A percentile compares a stretch with the other conserved stretches of the same genome.
phyloP scores from a whole-genome alignment of 1,140 invertebrate species.

The Drosophila quadrilineata region DNA sequence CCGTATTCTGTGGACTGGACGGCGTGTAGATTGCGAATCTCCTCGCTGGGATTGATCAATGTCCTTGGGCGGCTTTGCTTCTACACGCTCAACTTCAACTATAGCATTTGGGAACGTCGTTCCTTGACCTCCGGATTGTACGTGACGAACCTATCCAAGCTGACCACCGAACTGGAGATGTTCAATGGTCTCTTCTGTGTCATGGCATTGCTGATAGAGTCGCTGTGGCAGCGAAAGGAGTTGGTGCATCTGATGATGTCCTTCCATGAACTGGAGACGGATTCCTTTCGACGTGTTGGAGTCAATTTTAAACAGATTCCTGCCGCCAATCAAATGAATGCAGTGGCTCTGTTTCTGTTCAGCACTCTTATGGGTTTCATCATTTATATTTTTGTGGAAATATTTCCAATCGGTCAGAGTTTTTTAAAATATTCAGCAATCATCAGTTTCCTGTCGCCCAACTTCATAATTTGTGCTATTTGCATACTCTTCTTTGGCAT shows the following conservation, averaged over 20 bases:
- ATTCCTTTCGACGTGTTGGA: conserved; percentile 51
- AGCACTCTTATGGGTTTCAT: conserved; percentile 16
- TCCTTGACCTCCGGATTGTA: conserved; percentile 30
- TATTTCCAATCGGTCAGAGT: neutral
- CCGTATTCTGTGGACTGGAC: conserved; percentile 42
- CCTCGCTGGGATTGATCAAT: conserved; percentile 29
- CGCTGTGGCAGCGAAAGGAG: conserved; percentile 17
- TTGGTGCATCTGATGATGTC: conserved; percentile 23
- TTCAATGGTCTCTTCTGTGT: conserved; percentile 53
- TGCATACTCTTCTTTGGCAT: conserved; percentile 34
- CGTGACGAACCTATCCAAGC: conserved; percentile 28
- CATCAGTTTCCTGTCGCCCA: conserved; percentile 51
- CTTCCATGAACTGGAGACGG: conserved; percentile 27
- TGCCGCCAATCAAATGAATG: conserved; percentile 30
- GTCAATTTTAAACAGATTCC: conserved; percentile 36
- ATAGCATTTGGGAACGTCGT: conserved; percentile 1
- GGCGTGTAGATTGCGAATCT: neutral
- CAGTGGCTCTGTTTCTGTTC: conserved; percentile 3
- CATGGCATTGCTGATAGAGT: conserved; percentile 4
- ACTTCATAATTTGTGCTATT: conserved; percentile 44
- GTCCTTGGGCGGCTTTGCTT: conserved; percentile 34
- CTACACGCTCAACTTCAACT: conserved; percentile 24
- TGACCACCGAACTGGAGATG: conserved; percentile 47
- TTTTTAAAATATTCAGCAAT: neutral
- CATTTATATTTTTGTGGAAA: conserved; percentile 1